phyloP scores from a whole-genome alignment of 1,140 invertebrate species.

The Brachionus paranguensis region DNA sequence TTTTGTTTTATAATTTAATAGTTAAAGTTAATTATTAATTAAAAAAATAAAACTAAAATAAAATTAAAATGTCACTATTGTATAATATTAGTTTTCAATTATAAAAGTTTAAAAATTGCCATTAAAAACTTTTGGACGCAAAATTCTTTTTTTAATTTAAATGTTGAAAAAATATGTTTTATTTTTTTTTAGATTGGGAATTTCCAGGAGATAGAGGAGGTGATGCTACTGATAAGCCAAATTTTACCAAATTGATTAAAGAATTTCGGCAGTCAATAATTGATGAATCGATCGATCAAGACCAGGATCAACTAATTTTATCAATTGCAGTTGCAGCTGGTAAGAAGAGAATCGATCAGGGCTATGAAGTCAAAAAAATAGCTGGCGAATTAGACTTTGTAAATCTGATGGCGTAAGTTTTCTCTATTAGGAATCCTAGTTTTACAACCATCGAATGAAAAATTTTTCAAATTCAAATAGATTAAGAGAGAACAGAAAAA shows the following conservation, averaged over 20 bases:
- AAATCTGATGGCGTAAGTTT: slow-evolving; percentile 81
- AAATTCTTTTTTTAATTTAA: neutral
- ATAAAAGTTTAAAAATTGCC: too few species aligned
- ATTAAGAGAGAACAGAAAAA: slow-evolving; percentile 48
- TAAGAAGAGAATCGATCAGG: slow-evolving; percentile 83
- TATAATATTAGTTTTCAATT: too few species aligned
- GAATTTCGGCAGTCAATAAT: slow-evolving; percentile 84
- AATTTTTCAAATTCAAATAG: too few species aligned
- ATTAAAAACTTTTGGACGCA: too few species aligned
- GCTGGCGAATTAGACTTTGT: slow-evolving; percentile 80
- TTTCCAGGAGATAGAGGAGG: slow-evolving; percentile 86
- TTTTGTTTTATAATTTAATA: too few species aligned
- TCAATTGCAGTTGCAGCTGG: slow-evolving; percentile 58
- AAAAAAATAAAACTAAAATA: too few species aligned
- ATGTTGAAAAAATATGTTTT: neutral
- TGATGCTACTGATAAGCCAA: slow-evolving; percentile 76
- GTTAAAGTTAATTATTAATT: too few species aligned
- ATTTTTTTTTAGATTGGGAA: slow-evolving; percentile 86
- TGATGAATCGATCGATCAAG: slow-evolving; percentile 68
- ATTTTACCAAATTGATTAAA: slow-evolving; percentile 71
- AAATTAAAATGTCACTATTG: too few species aligned
- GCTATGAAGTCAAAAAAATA: slow-evolving; percentile 74
- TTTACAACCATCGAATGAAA: too few species aligned
- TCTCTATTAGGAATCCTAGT: too few species aligned
- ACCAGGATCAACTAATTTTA: slow-evolving; percentile 71